Evolutionary conservation across 2,888 invertebrate species (phyloP).

Genomic region (Prionchulus punctatus): DNA sequence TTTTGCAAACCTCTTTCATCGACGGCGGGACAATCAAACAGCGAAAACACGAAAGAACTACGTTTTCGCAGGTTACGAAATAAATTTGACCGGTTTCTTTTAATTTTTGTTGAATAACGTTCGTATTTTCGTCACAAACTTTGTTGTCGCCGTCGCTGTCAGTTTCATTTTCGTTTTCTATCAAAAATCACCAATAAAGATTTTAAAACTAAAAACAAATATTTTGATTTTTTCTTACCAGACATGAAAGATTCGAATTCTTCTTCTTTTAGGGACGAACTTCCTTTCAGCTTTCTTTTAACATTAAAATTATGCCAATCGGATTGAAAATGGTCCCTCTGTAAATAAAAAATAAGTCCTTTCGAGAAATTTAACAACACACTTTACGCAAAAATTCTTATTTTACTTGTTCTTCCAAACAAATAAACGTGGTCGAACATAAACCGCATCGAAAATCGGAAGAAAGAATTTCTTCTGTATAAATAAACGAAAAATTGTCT

Average conservation of each 20-base stretch:
- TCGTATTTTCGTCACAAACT: background rate
- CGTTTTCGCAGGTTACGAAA: background rate
- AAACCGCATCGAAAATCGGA: background rate
- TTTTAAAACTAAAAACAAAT: background rate
- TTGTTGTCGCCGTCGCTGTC: background rate
- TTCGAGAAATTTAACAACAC: too few species aligned
- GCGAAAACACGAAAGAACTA: background rate
- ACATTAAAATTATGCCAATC: conserved; percentile 2
- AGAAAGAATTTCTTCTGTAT: too few species aligned
- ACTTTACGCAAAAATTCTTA: background rate
- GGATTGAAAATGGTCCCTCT: background rate
- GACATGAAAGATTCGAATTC: background rate
- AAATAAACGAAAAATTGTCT: too few species aligned
- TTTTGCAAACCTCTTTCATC: background rate
- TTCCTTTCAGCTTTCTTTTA: background rate
- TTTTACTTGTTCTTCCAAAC: background rate
- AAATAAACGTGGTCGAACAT: background rate
- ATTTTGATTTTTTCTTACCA: background rate
- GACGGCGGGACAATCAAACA: background rate
- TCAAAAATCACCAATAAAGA: background rate
- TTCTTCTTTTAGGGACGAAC: background rate
- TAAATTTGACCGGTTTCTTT: background rate
- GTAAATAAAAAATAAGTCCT: background rate
- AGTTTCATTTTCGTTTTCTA: too few species aligned
- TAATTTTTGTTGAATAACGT: background rate